Evolutionary conservation across 2,888 invertebrate species (phyloP).

Genomic region (Phorcus lineatus): DNA sequence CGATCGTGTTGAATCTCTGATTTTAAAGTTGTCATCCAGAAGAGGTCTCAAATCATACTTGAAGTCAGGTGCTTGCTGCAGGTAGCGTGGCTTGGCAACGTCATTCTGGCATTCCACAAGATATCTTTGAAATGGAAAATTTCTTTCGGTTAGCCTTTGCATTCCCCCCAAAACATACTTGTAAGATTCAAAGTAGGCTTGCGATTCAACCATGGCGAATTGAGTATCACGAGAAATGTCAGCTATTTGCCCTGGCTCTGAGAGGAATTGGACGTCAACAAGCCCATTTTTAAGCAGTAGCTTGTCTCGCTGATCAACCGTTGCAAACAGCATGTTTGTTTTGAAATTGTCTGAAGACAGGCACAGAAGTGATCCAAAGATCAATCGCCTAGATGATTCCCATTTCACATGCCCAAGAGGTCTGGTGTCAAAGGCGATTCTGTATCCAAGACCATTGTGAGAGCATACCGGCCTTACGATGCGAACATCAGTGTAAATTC

Average conservation of each 20-base stretch:
- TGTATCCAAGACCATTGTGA: constrained; percentile 50
- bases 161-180: constrained; percentile 84
- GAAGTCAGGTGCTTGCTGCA: constrained; percentile 30
- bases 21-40: constrained; percentile 43
- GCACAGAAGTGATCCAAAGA: constrained; percentile 84
- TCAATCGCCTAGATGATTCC: constrained; percentile 80
- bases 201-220: constrained; percentile 84
- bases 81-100: constrained; percentile 53
- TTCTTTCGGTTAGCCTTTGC: constrained; percentile 77
- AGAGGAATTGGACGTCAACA: constrained; percentile 57
- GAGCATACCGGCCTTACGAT: constrained; percentile 49
- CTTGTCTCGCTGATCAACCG: constrained; percentile 74
- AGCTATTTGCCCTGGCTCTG: background rate
- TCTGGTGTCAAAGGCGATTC: constrained; percentile 45
- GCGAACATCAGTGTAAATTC: constrained; percentile 50
- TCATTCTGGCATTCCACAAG: constrained; percentile 21
- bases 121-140: constrained; percentile 53
- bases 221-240: constrained; percentile 32
- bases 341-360: constrained; percentile 84
- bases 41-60: constrained; percentile 50
- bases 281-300: constrained; percentile 54
- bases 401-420: constrained; percentile 62
- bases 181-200: constrained; percentile 89
- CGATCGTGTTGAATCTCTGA: constrained; percentile 34
- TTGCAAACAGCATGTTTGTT: constrained; percentile 81